Evolutionary conservation across 2,797 vertebrate species (phyloP), one percentile per base, ranked within the genome.

Genomic region (Gallinago stenura): DNA sequence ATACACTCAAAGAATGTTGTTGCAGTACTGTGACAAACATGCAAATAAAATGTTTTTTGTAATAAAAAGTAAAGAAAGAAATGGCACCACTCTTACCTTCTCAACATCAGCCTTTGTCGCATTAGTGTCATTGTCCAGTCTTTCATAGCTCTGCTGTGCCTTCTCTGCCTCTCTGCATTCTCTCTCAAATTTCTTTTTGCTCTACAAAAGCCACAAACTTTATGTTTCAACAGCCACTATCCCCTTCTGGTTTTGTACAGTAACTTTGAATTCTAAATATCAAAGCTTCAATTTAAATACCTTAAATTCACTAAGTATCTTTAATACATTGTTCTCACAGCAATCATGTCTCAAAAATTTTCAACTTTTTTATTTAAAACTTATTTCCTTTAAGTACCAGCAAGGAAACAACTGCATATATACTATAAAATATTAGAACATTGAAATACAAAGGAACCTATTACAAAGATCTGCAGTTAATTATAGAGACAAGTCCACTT

Each of bases 131-230:
- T 99, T 99, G 97, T 99, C 99, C 97, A 99, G 95, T 95, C 98
- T 98, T 80, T 99, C 99, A 1, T 98, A 99, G 95, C 98, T 98
- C n/a, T 99, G 96, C 95, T 99, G 99, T 60, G 99, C 99, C 91
- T 99, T 99, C 98, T 99, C 99, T 6, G 99, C 99, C 97, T 99
- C 99, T 97, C 92, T 98, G 96, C 99, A 99, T 95, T 99, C 99
- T 88, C 99, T 98, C 97, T 99, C 99, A 98, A 99, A 99, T 98
- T 99, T 99, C 98, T 98, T 99, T 97, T 99, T 99, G 97, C 99
- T 99, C 99, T 99, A 97, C 53, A 95, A 96, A 97, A 96, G 89
- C 46, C 87, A 97, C 43, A 89, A 89, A 92, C 6, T 64, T 84
- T 93, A 25, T 83, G 84, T 39, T 92, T 80, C 70, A 94, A 87